These are phyloP conservation scores for Zosterops lateralis DNA, from an alignment of 2,113 vertebrate genomes.

Conservation along the genomic window DNA sequence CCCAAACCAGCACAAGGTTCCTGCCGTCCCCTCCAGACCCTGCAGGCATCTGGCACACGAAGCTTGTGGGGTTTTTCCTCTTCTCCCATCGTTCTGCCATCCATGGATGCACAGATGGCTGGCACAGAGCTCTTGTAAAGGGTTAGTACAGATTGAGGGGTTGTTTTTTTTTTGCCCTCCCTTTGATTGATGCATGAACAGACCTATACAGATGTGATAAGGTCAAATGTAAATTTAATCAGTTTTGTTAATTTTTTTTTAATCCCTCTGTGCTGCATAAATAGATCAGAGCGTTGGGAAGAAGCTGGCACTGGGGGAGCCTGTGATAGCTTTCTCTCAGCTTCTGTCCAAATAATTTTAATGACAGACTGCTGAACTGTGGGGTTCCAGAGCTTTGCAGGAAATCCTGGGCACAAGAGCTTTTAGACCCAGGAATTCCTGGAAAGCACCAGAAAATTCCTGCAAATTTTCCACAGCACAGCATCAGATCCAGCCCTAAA, in stretches of 20 bases:
- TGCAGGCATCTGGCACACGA: neutral
- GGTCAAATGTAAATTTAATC: conserved; percentile 66
- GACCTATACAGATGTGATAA: conserved; percentile 18
- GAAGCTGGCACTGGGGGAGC: neutral
- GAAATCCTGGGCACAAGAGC: neutral
- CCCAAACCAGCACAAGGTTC: rapidly evolving
- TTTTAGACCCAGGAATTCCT: neutral
- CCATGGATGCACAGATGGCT: neutral
- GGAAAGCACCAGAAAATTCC: neutral
- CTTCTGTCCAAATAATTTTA: neutral
- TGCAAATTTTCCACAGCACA: neutral
- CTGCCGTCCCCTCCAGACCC: neutral
- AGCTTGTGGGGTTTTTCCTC: neutral
- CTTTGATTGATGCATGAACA: conserved; percentile 44
- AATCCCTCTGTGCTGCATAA: conserved; percentile 31
- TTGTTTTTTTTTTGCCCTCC: neutral
- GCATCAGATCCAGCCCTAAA: neutral
- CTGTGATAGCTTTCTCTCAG: neutral
- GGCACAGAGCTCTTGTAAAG: neutral
- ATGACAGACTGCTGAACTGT: conserved; percentile 27
- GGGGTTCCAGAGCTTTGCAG: neutral
- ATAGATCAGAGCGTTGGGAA: neutral
- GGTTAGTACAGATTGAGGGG: neutral
- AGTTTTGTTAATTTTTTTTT: neutral
- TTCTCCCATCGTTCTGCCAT: neutral